These are phyloP conservation scores for Passer montanus DNA, from an alignment of 2,113 vertebrate genomes.

Conservation along the genomic window DNA sequence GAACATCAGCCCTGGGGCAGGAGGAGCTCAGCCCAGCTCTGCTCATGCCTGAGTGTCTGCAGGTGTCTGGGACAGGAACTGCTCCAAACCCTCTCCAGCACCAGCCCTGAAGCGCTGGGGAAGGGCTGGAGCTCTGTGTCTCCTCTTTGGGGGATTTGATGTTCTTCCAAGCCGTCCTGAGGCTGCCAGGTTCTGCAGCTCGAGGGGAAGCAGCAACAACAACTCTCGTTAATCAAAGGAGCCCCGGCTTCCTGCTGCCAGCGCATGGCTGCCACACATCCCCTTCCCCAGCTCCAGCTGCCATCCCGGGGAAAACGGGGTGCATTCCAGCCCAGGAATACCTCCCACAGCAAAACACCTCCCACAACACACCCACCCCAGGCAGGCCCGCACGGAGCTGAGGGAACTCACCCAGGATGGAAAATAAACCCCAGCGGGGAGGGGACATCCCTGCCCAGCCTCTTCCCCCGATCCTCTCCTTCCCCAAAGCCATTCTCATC, in stretches of 20 bases:
- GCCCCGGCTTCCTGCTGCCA: neutral
- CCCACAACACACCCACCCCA: neutral
- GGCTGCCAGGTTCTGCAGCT: slow-evolving; percentile 33
- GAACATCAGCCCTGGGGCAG: neutral
- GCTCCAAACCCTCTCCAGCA: neutral
- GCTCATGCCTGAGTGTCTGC: neutral
- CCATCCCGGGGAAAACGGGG: accelerated
- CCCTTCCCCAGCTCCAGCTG: neutral
- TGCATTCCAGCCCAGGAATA: neutral
- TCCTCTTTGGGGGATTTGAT: slow-evolving; percentile 43
- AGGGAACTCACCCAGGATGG: accelerated
- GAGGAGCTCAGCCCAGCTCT: neutral
- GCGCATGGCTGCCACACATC: neutral
- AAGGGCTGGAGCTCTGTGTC: neutral
- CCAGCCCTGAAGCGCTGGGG: neutral
- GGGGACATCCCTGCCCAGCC: neutral
- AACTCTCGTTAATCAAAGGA: accelerated
- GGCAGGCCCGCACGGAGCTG: accelerated
- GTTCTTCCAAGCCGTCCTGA: slow-evolving; percentile 14
- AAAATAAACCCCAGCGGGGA: accelerated
- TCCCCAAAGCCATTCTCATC: neutral
- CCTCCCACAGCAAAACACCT: neutral
- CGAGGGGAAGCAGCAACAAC: neutral
- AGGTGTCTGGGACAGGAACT: neutral
- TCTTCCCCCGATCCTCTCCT: neutral